Conservation (phyloP, 2,888 invertebrate species). For the Pachliopta kotzebuea region DNA sequence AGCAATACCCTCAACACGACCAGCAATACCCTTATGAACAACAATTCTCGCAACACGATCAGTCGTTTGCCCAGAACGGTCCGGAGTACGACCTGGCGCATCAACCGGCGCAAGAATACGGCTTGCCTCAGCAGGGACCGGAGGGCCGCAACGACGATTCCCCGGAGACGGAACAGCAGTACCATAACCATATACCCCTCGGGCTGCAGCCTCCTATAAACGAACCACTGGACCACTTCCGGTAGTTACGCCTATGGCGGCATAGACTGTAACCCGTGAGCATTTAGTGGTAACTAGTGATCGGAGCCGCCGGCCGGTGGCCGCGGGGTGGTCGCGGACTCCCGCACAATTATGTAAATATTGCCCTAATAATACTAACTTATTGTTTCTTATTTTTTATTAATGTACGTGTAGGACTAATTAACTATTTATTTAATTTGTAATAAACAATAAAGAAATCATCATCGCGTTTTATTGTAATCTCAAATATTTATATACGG, state of each 20-base stretch:
- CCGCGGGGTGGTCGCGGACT: background rate
- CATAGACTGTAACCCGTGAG: constrained; percentile 21
- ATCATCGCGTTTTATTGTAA: background rate
- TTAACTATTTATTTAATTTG: constrained; percentile 47
- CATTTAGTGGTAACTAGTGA: constrained; percentile 26
- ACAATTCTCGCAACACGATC: constrained; percentile 40
- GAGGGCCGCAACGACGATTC: constrained; percentile 61
- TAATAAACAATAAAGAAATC: constrained; percentile 36
- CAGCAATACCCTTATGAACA: constrained; percentile 37
- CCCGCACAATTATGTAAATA: constrained; percentile 35
- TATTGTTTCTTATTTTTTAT: constrained; percentile 39
- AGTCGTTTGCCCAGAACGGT: constrained; percentile 42
- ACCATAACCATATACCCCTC: constrained; percentile 70
- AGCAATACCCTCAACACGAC: constrained; percentile 30
- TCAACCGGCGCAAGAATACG: constrained; percentile 50
- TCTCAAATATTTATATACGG: background rate
- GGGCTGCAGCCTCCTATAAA: constrained; percentile 70
- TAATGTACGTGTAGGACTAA: constrained; percentile 49
- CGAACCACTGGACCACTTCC: constrained; percentile 70
- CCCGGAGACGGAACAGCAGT: constrained; percentile 47
- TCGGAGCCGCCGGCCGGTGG: background rate
- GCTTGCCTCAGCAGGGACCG: constrained; percentile 55
- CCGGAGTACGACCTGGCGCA: constrained; percentile 36
- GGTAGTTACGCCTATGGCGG: constrained; percentile 42
- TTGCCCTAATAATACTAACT: constrained; percentile 51